Base-by-base conservation (phyloP, 1,140 invertebrate genomes). In the Solen grandis region DNA sequence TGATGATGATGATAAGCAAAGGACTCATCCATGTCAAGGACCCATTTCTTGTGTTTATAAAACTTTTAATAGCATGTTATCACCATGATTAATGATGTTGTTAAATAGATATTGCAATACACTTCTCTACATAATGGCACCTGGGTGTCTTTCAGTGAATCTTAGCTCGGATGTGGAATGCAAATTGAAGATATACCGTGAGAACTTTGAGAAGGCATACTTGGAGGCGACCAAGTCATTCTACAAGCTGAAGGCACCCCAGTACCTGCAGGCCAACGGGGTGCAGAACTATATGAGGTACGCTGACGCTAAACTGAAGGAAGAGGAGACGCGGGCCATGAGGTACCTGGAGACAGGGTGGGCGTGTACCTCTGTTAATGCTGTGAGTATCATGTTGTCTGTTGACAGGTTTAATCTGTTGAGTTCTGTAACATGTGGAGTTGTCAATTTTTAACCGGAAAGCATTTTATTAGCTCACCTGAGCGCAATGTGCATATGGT, bases 251-350 rank as follows among this genome's bases (percentile, higher is more conserved):
- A 98, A 99, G 94, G 97, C 97, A 4, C 95, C 95, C 22, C 95
- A 97, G 88, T 96, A 99, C 90, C 94, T 99, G 55, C 94, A 95
- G 77, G 93, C 94, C 8, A 97, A 99, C 93, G 99, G 99, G 59
- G 98, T 99, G 2, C 96, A 98, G 88, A 96, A 96, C 84, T 99
- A 99, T 89, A 99, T 99, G 98, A 95, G 94, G 77, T 99, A 99
- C 93, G 98, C 98, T 19, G 98, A 99, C 91, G 93, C 95, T 50
- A 99, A 99, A 91, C 93, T 99, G 33, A 95, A 96, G 52, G 99
- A 99, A 92, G 99, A 99, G 92, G 98, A 99, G 92, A 94, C 96
- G 25, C 92, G 99, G 60, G 98, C 97, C 2, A 95, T 96, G 85
- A 95, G 97, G 84, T 99, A 99, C 91, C 93, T 99, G 68, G 98